These are phyloP conservation scores for Oenanthe melanoleuca DNA, from an alignment of 2,113 vertebrate species.

Conservation along the genomic window DNA sequence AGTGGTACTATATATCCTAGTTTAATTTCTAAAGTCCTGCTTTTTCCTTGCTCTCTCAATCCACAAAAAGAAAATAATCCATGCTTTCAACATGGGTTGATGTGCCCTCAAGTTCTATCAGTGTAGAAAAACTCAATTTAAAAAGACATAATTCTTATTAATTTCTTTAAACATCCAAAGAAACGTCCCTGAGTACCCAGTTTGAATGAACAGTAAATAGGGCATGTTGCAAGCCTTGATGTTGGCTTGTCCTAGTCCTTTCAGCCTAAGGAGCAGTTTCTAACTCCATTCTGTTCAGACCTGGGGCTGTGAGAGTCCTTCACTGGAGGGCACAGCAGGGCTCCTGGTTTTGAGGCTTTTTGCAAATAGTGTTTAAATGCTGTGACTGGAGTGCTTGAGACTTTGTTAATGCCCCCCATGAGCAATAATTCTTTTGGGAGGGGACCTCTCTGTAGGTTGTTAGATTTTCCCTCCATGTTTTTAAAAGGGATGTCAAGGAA, in stretches of 20 bases:
- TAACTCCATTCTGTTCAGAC: not conserved
- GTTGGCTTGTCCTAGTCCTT: not conserved
- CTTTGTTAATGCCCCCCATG: not conserved
- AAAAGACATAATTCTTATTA: not conserved
- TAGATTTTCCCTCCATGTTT: not conserved
- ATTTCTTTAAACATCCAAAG: not conserved
- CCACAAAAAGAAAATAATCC: not conserved
- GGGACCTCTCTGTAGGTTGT: not conserved
- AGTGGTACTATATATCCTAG: not conserved
- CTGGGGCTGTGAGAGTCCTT: not conserved
- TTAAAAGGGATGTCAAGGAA: not conserved
- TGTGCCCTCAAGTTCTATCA: not conserved
- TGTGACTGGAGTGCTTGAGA: not conserved
- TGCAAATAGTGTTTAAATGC: not conserved
- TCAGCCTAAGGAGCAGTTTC: not conserved
- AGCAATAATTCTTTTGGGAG: not conserved
- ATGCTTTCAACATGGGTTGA: not conserved
- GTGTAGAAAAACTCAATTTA: not conserved
- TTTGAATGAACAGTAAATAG: not conserved
- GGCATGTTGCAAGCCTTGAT: not conserved
- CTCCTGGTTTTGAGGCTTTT: not conserved
- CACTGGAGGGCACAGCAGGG: not conserved
- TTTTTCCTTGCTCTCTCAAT: not conserved
- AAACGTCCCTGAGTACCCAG: not conserved
- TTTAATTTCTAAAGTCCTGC: not conserved